Evolutionary conservation across 2,888 invertebrate species (phyloP).

Genomic region (Eustalomyia histrio): DNA sequence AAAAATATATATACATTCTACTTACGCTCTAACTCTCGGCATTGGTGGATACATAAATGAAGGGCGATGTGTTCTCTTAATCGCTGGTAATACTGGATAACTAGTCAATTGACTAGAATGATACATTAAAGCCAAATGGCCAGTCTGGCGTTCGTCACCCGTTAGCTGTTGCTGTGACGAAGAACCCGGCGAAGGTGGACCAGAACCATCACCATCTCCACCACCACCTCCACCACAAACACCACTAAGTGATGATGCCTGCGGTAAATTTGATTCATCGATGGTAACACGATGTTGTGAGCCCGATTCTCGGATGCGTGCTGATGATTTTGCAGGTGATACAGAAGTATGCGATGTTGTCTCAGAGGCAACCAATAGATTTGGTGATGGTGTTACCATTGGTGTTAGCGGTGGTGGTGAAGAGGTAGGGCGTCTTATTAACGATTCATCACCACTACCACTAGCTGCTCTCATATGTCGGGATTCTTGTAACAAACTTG

Average conservation of each 20-base stretch:
- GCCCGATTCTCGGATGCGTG: slow-evolving; percentile 73
- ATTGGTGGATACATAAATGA: slow-evolving; percentile 78
- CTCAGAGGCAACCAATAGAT: slow-evolving; percentile 87
- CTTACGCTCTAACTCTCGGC: slow-evolving; percentile 79
- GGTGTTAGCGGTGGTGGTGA: slow-evolving; percentile 64
- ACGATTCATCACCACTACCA: slow-evolving; percentile 60
- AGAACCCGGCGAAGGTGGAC: slow-evolving; percentile 73
- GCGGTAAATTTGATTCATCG: slow-evolving; percentile 78
- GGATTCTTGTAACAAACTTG: slow-evolving; percentile 63
- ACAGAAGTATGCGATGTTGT: slow-evolving; percentile 83
- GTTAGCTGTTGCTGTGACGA: slow-evolving; percentile 72
- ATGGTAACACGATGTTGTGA: slow-evolving; percentile 79
- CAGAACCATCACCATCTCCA: slow-evolving; percentile 74
- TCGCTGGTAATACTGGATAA: slow-evolving; percentile 78
- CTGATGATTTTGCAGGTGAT: slow-evolving; percentile 81
- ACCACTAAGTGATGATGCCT: slow-evolving; percentile 72
- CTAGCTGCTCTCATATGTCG: slow-evolving; percentile 64
- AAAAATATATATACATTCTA: slow-evolving; percentile 49
- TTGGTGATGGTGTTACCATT: slow-evolving; percentile 82
- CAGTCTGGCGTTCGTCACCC: slow-evolving; percentile 72
- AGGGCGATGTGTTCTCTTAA: slow-evolving; percentile 77
- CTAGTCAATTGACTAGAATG: slow-evolving; percentile 79
- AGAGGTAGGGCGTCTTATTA: slow-evolving; percentile 67
- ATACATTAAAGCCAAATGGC: slow-evolving; percentile 78
- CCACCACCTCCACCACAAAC: slow-evolving; percentile 71